Evolutionary conservation across 2,888 invertebrate species (phyloP).

Genomic region (Perdita meconis): DNA sequence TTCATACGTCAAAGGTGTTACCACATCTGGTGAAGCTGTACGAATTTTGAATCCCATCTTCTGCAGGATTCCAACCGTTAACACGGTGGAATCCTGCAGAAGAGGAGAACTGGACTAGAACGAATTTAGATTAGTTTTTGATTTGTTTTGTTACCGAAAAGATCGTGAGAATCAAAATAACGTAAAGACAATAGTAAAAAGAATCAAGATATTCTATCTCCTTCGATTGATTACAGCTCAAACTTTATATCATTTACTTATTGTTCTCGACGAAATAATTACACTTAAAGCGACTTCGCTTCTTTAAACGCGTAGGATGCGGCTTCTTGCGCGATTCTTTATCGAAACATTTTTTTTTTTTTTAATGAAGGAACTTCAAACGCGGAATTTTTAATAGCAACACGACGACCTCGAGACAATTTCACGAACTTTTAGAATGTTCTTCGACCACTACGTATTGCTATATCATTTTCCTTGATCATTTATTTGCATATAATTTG

Average conservation of each 20-base stretch:
- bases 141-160: too few relatives aligned
- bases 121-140: background rate
- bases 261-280: background rate
- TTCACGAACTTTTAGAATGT: too few relatives aligned
- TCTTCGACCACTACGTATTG: too few relatives aligned
- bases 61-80: constrained; percentile 36
- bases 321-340: constrained; percentile 19
- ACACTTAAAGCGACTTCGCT: background rate
- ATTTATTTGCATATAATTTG: background rate
- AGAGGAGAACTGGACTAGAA: constrained; percentile 9
- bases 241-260: background rate
- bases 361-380: background rate
- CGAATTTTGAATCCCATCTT: constrained; percentile 39
- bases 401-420: constrained; percentile 5
- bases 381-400: background rate
- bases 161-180: background rate
- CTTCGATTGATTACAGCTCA: constrained; percentile 2
- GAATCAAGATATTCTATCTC: background rate
- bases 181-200: background rate
- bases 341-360: background rate
- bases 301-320: constrained; percentile 14
- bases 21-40: constrained; percentile 16
- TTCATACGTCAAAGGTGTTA: background rate
- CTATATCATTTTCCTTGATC: too few relatives aligned
- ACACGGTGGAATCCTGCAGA: constrained; percentile 34